phyloP scores from a whole-genome alignment of 2,113 vertebrate species.

The Leiothrix lutea region DNA sequence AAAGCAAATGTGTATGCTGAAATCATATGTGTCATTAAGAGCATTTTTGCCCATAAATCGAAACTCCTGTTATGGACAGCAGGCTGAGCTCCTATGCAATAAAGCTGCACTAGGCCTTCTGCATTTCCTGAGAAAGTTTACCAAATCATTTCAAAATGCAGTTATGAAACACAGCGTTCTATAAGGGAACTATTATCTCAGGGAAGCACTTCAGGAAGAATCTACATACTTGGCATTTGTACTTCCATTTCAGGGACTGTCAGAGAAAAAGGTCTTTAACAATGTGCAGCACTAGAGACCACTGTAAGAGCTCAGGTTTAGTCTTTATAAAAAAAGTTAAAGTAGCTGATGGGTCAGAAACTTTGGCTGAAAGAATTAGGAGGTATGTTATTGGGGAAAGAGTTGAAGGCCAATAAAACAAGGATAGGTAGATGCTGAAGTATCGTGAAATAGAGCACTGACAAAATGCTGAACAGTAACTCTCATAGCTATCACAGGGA shows the following conservation, averaged over 20 bases:
- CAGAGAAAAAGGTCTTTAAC: neutral
- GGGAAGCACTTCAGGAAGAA: neutral
- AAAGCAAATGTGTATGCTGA: constrained; percentile 69
- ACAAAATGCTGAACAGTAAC: neutral
- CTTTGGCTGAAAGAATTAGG: neutral
- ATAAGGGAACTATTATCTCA: neutral
- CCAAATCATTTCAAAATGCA: neutral
- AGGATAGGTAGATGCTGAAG: neutral
- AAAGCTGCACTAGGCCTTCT: constrained; percentile 41
- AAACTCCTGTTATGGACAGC: constrained; percentile 42
- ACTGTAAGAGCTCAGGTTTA: neutral
- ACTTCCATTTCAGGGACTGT: neutral
- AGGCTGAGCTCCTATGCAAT: constrained; percentile 24
- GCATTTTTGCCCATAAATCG: constrained; percentile 57
- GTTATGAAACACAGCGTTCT: neutral
- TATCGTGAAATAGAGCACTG: neutral
- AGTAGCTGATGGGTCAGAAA: neutral
- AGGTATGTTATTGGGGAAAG: neutral
- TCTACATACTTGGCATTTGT: neutral
- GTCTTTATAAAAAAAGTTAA: neutral
- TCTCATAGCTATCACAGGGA: neutral
- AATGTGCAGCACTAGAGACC: neutral
- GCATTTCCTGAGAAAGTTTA: constrained; percentile 45
- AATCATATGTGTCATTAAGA: constrained; percentile 67
- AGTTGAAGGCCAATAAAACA: neutral